phyloP scores from a whole-genome alignment of 2,888 invertebrate species.

The Actias luna region DNA sequence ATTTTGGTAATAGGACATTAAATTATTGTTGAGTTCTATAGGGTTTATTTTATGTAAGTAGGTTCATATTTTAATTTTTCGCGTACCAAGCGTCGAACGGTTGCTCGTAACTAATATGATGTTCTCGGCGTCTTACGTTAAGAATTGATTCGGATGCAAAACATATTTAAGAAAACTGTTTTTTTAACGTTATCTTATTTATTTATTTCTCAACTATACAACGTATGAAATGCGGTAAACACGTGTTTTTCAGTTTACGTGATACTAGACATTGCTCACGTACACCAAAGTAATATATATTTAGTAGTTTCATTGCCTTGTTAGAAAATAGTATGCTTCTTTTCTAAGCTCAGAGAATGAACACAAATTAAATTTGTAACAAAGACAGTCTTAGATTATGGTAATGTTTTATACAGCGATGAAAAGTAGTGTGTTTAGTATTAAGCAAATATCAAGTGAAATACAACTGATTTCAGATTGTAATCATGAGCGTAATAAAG shows the following conservation, averaged over 20 bases:
- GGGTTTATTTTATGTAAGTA: too few species aligned
- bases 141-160: background rate
- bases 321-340: background rate
- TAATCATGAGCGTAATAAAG: background rate
- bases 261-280: slow-evolving; percentile 22
- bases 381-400: background rate
- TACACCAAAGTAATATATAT: slow-evolving; percentile 17
- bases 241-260: slow-evolving; percentile 15
- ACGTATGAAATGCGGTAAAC: background rate
- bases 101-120: background rate
- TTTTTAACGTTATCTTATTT: slow-evolving; percentile 12
- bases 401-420: background rate
- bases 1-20: too few species aligned
- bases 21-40: too few species aligned
- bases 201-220: slow-evolving; percentile 5
- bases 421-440: background rate
- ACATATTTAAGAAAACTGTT: background rate
- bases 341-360: background rate
- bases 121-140: background rate
- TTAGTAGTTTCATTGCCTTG: background rate
- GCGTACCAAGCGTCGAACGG: too few species aligned
- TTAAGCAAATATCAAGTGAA: background rate
- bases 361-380: background rate
- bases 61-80: too few species aligned
- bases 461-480: background rate